A percentile compares a stretch with the other conserved stretches of the same genome.
These are phyloP conservation scores for Patella vulgata DNA, from an alignment of 1,140 invertebrate species.

Conservation along the genomic window DNA sequence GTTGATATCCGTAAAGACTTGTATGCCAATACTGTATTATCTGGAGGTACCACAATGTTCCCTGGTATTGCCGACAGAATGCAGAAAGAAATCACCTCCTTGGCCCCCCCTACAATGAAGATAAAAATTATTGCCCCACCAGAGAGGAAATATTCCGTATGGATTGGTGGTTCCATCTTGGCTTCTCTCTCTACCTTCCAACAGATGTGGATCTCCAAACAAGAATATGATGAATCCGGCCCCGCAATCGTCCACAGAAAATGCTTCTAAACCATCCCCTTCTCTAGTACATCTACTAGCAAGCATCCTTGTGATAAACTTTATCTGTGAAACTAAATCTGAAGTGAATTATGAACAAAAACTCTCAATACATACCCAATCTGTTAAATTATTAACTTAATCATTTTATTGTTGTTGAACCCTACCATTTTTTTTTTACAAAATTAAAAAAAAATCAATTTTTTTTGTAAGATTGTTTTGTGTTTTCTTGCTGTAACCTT, in stretches of 20 bases:
- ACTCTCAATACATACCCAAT: too few relatives aligned
- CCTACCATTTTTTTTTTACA: too few relatives aligned
- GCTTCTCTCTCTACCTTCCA: constrained; percentile 74
- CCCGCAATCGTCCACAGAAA: constrained; percentile 77
- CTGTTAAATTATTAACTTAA: neutral
- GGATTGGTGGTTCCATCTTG: constrained; percentile 67
- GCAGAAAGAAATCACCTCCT: constrained; percentile 31
- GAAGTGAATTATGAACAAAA: neutral
- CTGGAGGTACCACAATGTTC: constrained; percentile 81
- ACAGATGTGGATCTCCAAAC: constrained; percentile 72
- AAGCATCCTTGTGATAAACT: neutral
- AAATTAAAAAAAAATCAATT: too few relatives aligned
- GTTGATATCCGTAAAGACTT: constrained; percentile 88
- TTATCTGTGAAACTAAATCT: neutral
- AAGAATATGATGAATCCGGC: constrained; percentile 89
- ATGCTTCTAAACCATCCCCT: constrained; percentile 20
- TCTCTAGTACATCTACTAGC: neutral
- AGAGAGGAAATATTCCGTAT: constrained; percentile 57
- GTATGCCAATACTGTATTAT: constrained; percentile 90
- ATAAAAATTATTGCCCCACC: constrained; percentile 66
- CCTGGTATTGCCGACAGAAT: constrained; percentile 72
- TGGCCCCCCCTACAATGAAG: constrained; percentile 68
- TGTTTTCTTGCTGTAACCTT: too few relatives aligned
- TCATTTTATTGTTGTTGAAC: too few relatives aligned
- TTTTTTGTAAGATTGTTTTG: too few relatives aligned